A percentile compares a stretch with the other conserved stretches of the same genome.
phyloP scores from a whole-genome alignment of 2,888 invertebrate genomes.

The Yponomeuta plumbellus region DNA sequence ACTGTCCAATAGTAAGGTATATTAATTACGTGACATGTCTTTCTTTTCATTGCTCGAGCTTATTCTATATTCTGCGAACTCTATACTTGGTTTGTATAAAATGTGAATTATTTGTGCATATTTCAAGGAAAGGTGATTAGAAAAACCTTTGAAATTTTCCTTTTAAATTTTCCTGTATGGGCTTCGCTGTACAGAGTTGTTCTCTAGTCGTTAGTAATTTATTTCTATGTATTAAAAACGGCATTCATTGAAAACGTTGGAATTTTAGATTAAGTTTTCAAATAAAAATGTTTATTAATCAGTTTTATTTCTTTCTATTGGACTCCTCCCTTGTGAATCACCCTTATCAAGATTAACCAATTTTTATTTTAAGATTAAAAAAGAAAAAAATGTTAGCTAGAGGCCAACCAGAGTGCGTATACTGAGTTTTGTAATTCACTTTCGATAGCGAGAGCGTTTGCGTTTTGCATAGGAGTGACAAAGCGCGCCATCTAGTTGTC shows the following conservation, averaged over 20 bases:
- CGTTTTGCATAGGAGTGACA: no score
- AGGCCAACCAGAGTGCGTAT: no score
- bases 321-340: no score
- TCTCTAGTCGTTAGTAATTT: constrained; percentile 73
- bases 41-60: not conserved
- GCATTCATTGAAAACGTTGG: constrained; percentile 51
- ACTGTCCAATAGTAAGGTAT: not conserved
- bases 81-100: not conserved
- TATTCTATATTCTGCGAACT: not conserved
- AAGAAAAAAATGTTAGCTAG: no score
- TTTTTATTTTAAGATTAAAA: no score
- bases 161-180: constrained; percentile 6
- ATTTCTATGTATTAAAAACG: constrained; percentile 42
- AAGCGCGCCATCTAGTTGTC: no score
- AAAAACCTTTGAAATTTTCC: constrained; percentile 17
- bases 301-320: constrained; percentile 26
- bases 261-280: constrained; percentile 62
- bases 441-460: no score
- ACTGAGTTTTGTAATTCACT: no score
- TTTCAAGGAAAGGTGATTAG: not conserved
- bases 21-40: not conserved
- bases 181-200: constrained; percentile 50
- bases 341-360: no score
- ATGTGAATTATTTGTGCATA: not conserved
- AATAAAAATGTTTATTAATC: constrained; percentile 63